Evolutionary conservation across 2,888 invertebrate genomes (phyloP), one percentile per base, ranked within the genome.

Genomic region (Tetheella fluctuosa): DNA sequence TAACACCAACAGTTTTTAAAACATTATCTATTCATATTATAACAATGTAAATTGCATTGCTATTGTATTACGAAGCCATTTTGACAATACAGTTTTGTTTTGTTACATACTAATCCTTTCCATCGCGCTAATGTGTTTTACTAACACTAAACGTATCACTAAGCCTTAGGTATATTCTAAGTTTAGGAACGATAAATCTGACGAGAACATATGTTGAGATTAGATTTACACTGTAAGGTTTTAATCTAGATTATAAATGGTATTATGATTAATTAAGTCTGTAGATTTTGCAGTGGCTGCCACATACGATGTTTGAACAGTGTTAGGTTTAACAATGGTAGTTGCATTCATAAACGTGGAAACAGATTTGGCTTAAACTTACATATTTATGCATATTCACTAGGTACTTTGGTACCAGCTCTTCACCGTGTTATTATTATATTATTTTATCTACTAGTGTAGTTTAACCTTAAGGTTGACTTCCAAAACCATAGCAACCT

Each of bases 21-120:
- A 48, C n/a, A 20, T 20, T 48, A n/a, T 48, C 20, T 48, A 20
- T 48, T 48, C 48, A 20, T 20, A 48, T 10, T 6, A 20, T 20
- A 48, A 39, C 39, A 39, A 48, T 48, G 48, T 48, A 20, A 20
- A 48, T 48, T 42, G 42, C 42, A 42, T 17, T 20, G 8, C 20
- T 20, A 48, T 48, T 48, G 48, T 48, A 8, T 20, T 48, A 15
- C 20, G 20, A 7, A 7, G 48, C 48, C 48, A 48, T 48, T 48
- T 48, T 20, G 48, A 20, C 1, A 20, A 48, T 48, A 20, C 48
- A 48, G 48, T 20, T 48, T n/a, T 48, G 20, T 48, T 48, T 20
- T 48, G 48, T 48, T 10, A 48, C 48, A 48, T 48, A 48, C 10
- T 48, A 48, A 48, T 48, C 48, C 48, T 48, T 48, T 48, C 10